Evolutionary conservation across 2,797 vertebrate species (phyloP), one percentile per base, ranked within the genome.

Genomic region (Decapterus maruadsi): DNA sequence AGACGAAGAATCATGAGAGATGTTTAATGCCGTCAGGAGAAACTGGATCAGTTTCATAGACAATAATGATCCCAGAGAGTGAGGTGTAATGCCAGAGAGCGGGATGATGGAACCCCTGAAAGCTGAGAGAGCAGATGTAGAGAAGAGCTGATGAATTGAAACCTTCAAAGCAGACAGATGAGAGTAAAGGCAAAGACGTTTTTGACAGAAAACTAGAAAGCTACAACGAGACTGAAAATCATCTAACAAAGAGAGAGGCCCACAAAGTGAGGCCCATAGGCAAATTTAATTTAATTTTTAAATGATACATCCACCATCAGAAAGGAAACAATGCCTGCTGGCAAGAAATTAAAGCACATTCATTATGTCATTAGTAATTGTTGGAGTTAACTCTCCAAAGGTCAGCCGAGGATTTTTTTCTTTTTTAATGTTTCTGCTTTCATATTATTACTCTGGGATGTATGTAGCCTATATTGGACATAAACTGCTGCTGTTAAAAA

Each of bases 1-100:
- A 87, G 78, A 84, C 88, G 77, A 86, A 89, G 90, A 90, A 82
- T 83, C 89, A 88, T 88, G 85, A 85, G 85, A 78, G 84, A 78
- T 71, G 70, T 88, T 91, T 88, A 90, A 88, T 61, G 84, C 81
- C 81, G 89, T 90, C 85, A 78, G 78, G 87, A 90, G 86, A 84
- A 84, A 82, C 79, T 51, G 79, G 78, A 80, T 91, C 82, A 9
- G 78, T 76, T 88, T 88, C 74, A 77, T 48, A 78, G 84, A 83
- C 81, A 74, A 80, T 88, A 89, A 92, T 82, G 88, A 88, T 83
- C 73, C 72, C 66, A 58, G 68, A 80, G 88, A 89, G 83, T 48
- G 68, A 76, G 81, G 77, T 77, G 43, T 84, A 77, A 86, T 84
- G 82, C 75, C 48, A 20, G 61, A 56, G 80, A 79, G 74, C 22